Evolutionary conservation across 2,113 vertebrate genomes (phyloP).

Genomic region (Pachycephala philippinensis): DNA sequence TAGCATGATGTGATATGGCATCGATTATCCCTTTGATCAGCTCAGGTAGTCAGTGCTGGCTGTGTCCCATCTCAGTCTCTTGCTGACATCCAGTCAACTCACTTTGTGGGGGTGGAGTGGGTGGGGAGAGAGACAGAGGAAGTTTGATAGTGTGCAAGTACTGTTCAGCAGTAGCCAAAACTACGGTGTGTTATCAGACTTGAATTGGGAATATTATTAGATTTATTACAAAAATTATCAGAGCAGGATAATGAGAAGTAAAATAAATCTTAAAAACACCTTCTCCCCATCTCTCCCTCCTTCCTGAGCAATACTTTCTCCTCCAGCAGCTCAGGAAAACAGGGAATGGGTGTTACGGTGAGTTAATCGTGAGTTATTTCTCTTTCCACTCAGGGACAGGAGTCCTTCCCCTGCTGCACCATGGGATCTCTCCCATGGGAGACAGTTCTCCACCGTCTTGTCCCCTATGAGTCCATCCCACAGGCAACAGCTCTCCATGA

Average conservation of each 20-base stretch:
- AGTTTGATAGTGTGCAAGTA: neutral
- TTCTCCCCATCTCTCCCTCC: neutral
- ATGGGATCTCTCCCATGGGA: neutral
- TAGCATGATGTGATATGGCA: accelerated
- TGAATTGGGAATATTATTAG: neutral
- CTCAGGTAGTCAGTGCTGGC: neutral
- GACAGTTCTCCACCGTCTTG: neutral
- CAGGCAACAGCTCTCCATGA: neutral
- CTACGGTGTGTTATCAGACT: neutral
- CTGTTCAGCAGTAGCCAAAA: neutral
- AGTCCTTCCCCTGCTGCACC: neutral
- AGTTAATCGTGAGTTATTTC: neutral
- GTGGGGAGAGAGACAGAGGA: no score
- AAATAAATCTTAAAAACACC: neutral
- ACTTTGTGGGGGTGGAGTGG: no score
- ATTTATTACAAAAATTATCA: no score
- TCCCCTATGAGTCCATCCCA: no score
- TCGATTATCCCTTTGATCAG: neutral
- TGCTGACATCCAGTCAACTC: neutral
- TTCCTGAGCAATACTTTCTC: neutral
- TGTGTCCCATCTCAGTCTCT: neutral
- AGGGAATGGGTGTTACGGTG: neutral
- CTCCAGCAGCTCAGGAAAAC: neutral
- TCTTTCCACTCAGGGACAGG: neutral
- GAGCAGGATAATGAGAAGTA: neutral